Percentiles rank a stretch among this genome's conserved stretches.
phyloP scores from a whole-genome alignment of 2,888 invertebrate genomes.

The Ferdinandea cuprea region DNA sequence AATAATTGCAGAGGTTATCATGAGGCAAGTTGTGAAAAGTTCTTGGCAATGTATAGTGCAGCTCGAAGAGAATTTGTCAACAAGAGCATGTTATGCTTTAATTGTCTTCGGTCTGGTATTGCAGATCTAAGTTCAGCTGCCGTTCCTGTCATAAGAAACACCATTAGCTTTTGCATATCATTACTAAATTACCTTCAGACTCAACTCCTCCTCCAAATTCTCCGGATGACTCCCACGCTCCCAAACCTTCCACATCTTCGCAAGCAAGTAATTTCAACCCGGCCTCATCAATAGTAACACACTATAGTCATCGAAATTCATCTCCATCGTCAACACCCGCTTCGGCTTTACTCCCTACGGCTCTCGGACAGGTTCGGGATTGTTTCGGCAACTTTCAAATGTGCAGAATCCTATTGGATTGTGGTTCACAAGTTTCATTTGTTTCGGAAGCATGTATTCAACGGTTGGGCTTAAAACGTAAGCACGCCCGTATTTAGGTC shows the following conservation, averaged over 20 bases:
- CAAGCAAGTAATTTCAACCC: too few relatives aligned
- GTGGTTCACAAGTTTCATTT: slow-evolving; percentile 2
- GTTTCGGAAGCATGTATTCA: slow-evolving; percentile 1
- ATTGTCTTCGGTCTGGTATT: background rate
- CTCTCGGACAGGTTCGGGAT: too few relatives aligned
- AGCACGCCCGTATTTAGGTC: slow-evolving; percentile 16
- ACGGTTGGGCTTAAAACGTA: slow-evolving; percentile 9
- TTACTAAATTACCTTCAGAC: background rate
- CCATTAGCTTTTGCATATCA: background rate
- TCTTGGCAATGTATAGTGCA: too few relatives aligned
- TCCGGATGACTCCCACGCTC: too few relatives aligned
- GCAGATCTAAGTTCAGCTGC: slow-evolving; percentile 1
- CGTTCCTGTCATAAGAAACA: background rate
- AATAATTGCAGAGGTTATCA: background rate
- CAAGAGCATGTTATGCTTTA: background rate
- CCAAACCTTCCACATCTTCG: too few relatives aligned
- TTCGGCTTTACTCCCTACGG: slow-evolving; percentile 1
- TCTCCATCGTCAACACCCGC: background rate
- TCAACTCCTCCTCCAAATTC: background rate
- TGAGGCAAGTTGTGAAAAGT: background rate
- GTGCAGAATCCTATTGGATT: too few relatives aligned
- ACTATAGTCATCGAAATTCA: slow-evolving; percentile 1
- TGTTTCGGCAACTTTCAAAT: background rate
- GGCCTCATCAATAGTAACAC: too few relatives aligned
- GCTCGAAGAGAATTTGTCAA: too few relatives aligned